phyloP scores from a whole-genome alignment of 2,797 vertebrate species.

The Argya squamiceps region DNA sequence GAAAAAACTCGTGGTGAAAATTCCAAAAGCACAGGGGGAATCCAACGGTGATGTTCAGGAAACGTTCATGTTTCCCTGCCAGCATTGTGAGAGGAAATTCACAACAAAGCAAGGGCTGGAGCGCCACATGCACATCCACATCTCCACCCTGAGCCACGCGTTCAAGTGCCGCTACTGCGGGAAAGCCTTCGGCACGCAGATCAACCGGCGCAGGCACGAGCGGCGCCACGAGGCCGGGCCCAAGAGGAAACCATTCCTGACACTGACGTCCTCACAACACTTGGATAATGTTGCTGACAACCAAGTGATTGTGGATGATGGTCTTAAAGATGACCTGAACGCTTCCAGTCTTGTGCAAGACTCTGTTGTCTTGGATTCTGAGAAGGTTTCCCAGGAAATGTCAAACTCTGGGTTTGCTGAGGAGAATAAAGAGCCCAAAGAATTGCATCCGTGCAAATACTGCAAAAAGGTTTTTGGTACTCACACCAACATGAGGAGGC shows the following conservation, averaged over 20 bases:
- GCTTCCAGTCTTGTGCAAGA: conserved; percentile 68
- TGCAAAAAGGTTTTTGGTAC: conserved; percentile 98
- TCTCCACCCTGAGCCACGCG: conserved; percentile 82
- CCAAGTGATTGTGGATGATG: conserved; percentile 37
- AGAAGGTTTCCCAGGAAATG: conserved; percentile 70
- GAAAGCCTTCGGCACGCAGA: conserved; percentile 95
- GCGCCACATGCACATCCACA: conserved; percentile 93
- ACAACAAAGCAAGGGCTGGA: conserved; percentile 95
- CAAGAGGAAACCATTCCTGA: conserved; percentile 81
- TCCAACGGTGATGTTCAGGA: conserved; percentile 84
- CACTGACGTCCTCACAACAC: neutral
- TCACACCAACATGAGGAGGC: conserved; percentile 96
- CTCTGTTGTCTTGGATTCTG: conserved; percentile 50
- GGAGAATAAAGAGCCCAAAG: conserved; percentile 90
- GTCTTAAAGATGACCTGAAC: conserved; percentile 74
- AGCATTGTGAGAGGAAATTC: conserved; percentile 93
- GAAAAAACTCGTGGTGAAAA: conserved; percentile 52
- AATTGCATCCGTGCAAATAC: conserved; percentile 94
- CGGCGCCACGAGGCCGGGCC: conserved; percentile 90
- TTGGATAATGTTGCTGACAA: conserved; percentile 71
- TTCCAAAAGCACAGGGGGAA: conserved; percentile 75
- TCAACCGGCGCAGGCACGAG: conserved; percentile 93
- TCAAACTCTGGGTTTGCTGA: conserved; percentile 77
- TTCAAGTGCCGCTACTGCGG: conserved; percentile 95
- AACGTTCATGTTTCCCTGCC: conserved; percentile 87